Base-by-base conservation (phyloP, 2,888 invertebrate genomes). In the Tachina lurida region DNA sequence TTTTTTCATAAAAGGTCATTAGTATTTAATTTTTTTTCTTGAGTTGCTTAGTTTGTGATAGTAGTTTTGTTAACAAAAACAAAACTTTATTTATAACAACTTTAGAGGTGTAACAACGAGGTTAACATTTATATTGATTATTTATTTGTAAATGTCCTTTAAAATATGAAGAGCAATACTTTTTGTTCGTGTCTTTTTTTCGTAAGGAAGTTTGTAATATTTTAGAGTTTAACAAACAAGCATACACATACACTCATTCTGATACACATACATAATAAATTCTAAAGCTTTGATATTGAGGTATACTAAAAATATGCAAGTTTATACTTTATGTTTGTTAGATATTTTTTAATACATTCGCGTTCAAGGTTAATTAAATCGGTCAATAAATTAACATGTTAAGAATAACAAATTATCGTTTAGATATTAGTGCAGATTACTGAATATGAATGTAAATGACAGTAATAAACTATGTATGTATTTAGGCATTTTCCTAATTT, bases 281-380 rank as follows among this genome's bases (percentile, higher is more conserved):
- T 68, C 73, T 83, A 79, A 86, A 85, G 82, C 81, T 82, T 76
- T 78, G 62, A 43, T 47, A 67, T 43, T 68, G 75, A 80, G 71
- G 76, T 73, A 67, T 74, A 10, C 17, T 52, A 58, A n/a, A 19
- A 15, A 45, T 43, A 41, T 63, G 45, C 7, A 52, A 17, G 15
- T 58, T 70, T 60, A 73, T 17, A 47, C 19, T n/a, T 8, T 45
- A 56, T 67, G 45, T 45, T 65, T 8, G 22, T 56, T 45, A n/a
- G 47, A 39, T 60, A 15, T 17, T 65, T 39, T 47, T 10, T 49
- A 47, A 31, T 71, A 54, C 41, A 75, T 22, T 75, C 17, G 45
- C 63, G 39, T 78, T 70, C 73, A 78, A 77, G 83, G 83, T 77
- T 67, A 73, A 68, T 68, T 81, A 19, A 58, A 81, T 60, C 43